phyloP scores from a whole-genome alignment of 2,113 vertebrate genomes.

The Cnemophilus loriae region DNA sequence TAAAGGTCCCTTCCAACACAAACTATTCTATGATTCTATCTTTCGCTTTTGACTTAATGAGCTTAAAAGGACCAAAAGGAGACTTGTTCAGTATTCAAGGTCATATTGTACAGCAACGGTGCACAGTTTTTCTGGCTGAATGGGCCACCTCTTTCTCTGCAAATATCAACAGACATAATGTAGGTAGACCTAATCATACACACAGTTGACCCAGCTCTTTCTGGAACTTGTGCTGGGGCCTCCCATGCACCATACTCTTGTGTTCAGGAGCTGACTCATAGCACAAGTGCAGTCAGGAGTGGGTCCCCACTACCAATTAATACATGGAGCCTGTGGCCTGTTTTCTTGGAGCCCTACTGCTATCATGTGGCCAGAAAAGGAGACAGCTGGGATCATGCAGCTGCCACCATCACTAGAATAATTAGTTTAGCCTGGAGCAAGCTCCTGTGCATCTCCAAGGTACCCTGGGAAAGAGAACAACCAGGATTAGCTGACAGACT shows the following conservation, averaged over 20 bases:
- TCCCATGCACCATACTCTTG: not conserved
- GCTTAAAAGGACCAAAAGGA: not conserved
- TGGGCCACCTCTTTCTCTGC: not conserved
- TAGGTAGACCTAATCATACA: not conserved
- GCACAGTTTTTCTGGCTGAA: not conserved
- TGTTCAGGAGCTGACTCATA: not conserved
- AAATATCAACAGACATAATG: not conserved
- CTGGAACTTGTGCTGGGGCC: not conserved
- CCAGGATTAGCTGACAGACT: conserved; percentile 20
- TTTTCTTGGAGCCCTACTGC: conserved; percentile 56
- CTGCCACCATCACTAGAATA: conserved; percentile 34
- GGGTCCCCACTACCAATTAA: not conserved
- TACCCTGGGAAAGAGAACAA: conserved; percentile 44
- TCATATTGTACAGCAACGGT: not conserved
- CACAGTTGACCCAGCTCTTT: not conserved
- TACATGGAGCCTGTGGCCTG: not conserved
- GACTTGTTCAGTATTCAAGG: not conserved
- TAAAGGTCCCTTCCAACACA: not conserved
- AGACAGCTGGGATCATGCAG: conserved; percentile 47
- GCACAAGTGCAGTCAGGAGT: not conserved
- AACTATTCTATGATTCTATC: not conserved
- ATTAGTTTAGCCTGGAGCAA: conserved; percentile 57
- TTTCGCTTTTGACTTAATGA: not conserved
- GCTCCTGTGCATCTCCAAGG: conserved; percentile 23
- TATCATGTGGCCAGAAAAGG: conserved; percentile 52